Base-by-base conservation (phyloP, 2,797 vertebrate genomes). In the Smutsia temminckii region DNA sequence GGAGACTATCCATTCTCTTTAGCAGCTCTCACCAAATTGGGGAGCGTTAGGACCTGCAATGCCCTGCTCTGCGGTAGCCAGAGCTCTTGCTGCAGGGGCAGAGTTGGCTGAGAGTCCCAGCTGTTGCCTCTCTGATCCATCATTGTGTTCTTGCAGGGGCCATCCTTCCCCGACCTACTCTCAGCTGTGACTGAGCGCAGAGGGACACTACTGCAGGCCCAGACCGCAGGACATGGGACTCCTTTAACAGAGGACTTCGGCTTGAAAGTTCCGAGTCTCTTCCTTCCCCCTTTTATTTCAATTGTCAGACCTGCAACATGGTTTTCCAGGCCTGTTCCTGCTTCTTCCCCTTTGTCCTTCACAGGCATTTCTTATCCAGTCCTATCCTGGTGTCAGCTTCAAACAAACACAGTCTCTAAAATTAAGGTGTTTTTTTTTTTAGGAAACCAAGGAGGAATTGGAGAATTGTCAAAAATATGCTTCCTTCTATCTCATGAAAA, bases 341-440 rank as follows among this genome's bases (percentile, higher is more conserved):
- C n/a, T 89, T 59, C n/a, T 32, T 51, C 18, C 25, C 13, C 32
- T 57, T 78, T 59, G 21, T 42, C 32, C 21, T 51, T 51, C 81
- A 34, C 20, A 84, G 59, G n/a, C 46, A 40, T 51, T 66, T 34
- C n/a, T 49, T 34, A 32, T 21, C 55, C 18, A 51, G 32, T 87
- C n/a, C 46, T 20, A 32, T n/a, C 40, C 69, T 79, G 25, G 40
- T 42, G n/a, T 83, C 80, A 53, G 32, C 78, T 75, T 64, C 89
- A 95, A 72, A 90, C 29, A 34, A 75, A 92, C 42, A 80, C 10
- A 74, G 32, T 75, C 75, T 87, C 46, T 71, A 85, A 89, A 78
- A 29, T 74, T 74, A 68, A 86, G 61, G 12, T 53, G 27, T 27
- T 55, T 81, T 77, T 55, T 81, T 77, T 66, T 78, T 64, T 72